These are phyloP conservation scores for Zoroaster sp. DNA, from an alignment of 53 echinoderm and acorn worm species.

Conservation along the genomic window DNA sequence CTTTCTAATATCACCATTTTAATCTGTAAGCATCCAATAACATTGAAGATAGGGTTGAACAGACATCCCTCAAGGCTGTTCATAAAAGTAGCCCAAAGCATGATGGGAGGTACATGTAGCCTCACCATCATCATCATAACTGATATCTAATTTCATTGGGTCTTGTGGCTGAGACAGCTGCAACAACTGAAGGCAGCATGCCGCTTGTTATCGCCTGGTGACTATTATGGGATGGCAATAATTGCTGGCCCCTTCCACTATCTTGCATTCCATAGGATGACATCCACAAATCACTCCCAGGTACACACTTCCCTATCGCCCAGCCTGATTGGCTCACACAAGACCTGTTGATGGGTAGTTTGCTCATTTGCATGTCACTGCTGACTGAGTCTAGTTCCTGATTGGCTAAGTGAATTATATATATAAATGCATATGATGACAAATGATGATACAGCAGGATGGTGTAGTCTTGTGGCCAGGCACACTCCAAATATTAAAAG, in stretches of 20 bases:
- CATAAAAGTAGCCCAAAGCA: neutral
- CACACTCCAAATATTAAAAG: conserved; percentile 22
- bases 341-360: conserved; percentile 53
- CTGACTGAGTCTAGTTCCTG: neutral
- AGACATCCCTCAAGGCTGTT: neutral
- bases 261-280: conserved; percentile 2
- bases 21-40: neutral
- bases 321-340: neutral
- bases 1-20: neutral
- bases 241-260: neutral
- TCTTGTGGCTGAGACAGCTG: conserved; percentile 48
- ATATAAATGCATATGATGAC: conserved; percentile 18
- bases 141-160: conserved; percentile 42
- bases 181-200: conserved; percentile 44
- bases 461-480: conserved; percentile 33
- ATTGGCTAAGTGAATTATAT: neutral
- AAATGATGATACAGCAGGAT: conserved; percentile 46
- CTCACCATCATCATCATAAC: conserved; percentile 40
- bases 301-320: neutral
- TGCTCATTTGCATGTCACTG: conserved; percentile 30
- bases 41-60: neutral
- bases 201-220: conserved; percentile 34
- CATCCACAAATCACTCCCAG: conserved; percentile 31
- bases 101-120: neutral
- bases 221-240: conserved; percentile 42